Evolutionary conservation across 1,140 invertebrate genomes (phyloP).

Genomic region (Aphidius gifuensis): DNA sequence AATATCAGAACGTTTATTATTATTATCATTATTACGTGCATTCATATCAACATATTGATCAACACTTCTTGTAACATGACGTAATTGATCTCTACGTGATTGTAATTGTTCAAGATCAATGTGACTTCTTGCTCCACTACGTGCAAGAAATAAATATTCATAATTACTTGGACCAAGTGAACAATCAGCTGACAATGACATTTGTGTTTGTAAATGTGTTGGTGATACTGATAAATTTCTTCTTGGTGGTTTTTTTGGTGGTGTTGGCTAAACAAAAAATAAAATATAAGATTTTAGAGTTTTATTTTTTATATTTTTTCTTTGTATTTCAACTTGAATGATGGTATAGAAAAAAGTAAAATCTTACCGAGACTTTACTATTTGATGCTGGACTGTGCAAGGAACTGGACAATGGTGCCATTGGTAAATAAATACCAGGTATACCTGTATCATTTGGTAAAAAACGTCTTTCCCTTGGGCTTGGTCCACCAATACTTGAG

Average conservation of each 20-base stretch:
- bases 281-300: not conserved
- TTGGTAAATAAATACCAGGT: conserved; percentile 56
- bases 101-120: conserved; percentile 67
- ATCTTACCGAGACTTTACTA: conserved; percentile 55
- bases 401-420: conserved; percentile 54
- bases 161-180: conserved; percentile 56
- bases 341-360: conserved; percentile 8
- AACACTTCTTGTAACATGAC: conserved; percentile 66
- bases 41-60: conserved; percentile 76
- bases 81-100: conserved; percentile 58
- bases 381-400: conserved; percentile 50
- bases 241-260: conserved; percentile 83
- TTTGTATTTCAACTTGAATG: not conserved
- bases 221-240: conserved; percentile 82
- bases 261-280: conserved; percentile 64
- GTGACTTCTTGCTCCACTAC: conserved; percentile 61
- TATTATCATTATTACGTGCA: conserved; percentile 53
- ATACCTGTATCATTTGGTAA: conserved; percentile 45
- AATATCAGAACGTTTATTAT: conserved; percentile 45
- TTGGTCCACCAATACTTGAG: conserved; percentile 55
- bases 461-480: conserved; percentile 53
- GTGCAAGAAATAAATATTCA: conserved; percentile 62
- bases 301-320: too few species aligned
- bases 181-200: conserved; percentile 59
- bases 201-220: conserved; percentile 61